Percentiles rank a stretch among this genome's conserved stretches.
phyloP scores from a whole-genome alignment of 1,140 invertebrate species.

The Heliconius hermathena region DNA sequence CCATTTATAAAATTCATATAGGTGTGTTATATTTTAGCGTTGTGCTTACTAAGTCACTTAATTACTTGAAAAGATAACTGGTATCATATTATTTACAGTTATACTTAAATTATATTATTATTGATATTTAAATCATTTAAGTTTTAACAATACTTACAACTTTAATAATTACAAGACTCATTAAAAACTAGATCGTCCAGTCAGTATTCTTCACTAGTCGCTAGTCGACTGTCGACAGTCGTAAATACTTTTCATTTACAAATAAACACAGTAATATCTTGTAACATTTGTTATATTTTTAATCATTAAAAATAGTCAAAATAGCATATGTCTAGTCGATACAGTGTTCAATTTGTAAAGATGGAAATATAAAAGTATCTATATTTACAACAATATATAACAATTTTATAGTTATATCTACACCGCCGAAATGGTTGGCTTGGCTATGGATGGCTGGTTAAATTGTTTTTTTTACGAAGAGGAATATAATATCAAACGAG shows the following conservation, averaged over 20 bases:
- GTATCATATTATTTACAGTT: background rate
- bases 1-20: too few species aligned
- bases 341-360: background rate
- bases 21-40: too few species aligned
- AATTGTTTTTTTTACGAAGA: background rate
- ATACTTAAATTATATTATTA: background rate
- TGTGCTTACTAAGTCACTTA: too few species aligned
- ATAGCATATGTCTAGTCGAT: background rate
- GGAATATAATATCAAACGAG: background rate
- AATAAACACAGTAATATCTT: too few species aligned
- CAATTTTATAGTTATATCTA: background rate
- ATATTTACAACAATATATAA: conserved; percentile 5
- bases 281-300: background rate
- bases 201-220: background rate
- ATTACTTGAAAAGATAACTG: background rate
- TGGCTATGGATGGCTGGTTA: background rate
- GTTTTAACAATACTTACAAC: conserved; percentile 1
- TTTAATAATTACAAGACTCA: background rate
- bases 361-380: background rate
- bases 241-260: too few species aligned
- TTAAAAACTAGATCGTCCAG: background rate
- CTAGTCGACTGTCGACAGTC: too few species aligned
- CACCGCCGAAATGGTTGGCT: too few species aligned
- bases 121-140: background rate
- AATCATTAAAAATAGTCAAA: background rate